phyloP scores from a whole-genome alignment of 2,113 vertebrate genomes.

The Microcebus griseorufus region DNA sequence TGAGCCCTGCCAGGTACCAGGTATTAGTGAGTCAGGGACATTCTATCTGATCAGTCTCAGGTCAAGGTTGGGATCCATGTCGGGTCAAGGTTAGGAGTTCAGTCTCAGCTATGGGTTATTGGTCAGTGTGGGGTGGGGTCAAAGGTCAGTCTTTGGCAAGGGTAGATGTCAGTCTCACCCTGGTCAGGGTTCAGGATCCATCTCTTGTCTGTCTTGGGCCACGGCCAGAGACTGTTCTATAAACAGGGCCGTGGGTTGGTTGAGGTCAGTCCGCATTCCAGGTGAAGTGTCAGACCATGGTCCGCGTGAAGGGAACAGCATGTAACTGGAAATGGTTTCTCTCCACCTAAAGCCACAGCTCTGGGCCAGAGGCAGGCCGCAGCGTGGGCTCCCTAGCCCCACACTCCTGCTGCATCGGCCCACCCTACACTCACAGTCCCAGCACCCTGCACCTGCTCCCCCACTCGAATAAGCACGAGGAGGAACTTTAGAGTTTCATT shows the following conservation, averaged over 20 bases:
- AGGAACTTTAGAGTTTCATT: background rate
- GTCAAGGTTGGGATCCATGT: background rate
- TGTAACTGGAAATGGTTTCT: background rate
- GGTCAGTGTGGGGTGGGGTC: background rate
- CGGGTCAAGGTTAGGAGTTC: background rate
- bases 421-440: background rate
- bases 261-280: background rate
- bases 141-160: background rate
- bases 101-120: background rate
- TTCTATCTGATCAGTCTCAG: background rate
- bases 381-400: background rate
- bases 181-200: background rate
- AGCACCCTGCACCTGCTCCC: fast-evolving
- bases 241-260: background rate
- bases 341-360: background rate
- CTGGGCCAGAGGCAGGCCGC: background rate
- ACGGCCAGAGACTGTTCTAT: background rate
- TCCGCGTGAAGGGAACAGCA: background rate
- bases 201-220: background rate
- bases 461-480: fast-evolving
- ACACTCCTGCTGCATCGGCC: fast-evolving
- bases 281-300: background rate
- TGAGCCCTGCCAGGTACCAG: background rate
- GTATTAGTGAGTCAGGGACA: background rate
- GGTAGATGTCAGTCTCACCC: background rate